These are phyloP conservation scores for human (Homo sapiens) DNA, from an alignment of 2,113 vertebrate species.

Conservation along the genomic window DNA sequence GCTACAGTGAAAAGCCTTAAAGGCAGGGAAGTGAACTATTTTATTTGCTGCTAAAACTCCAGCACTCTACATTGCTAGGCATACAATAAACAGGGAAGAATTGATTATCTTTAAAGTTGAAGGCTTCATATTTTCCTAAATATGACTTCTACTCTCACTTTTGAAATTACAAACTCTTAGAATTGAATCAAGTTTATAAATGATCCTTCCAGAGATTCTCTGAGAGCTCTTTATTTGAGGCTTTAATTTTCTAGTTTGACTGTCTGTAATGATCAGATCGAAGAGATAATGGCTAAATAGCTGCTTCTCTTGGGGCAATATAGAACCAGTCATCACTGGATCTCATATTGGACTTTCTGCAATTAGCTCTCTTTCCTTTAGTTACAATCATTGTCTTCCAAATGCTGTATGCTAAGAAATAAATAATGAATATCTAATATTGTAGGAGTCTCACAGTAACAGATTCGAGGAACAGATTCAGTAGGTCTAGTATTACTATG, in stretches of 20 bases:
- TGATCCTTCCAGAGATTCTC: background rate
- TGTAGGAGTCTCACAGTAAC: conserved; percentile 42
- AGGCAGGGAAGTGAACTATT: background rate
- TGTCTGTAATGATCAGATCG: conserved; percentile 25
- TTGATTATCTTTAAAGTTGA: background rate
- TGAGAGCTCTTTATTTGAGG: background rate
- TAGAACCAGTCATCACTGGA: background rate
- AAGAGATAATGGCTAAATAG: conserved; percentile 35
- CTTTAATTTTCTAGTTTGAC: conserved; percentile 44
- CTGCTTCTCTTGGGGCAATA: background rate
- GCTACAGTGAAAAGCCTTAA: background rate
- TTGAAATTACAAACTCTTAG: conserved; percentile 43
- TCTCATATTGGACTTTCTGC: conserved; percentile 44
- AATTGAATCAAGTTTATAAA: conserved; percentile 28
- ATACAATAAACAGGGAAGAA: background rate
- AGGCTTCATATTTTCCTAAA: conserved; percentile 2
- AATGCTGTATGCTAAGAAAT: conserved; percentile 57
- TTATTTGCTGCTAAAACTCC: background rate
- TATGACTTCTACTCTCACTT: background rate
- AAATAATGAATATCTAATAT: conserved; percentile 64
- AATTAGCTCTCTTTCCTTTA: conserved; percentile 61
- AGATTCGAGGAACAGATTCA: conserved; percentile 42
- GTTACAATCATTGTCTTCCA: conserved; percentile 53
- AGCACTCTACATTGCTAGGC: background rate
- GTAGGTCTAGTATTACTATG: conserved; percentile 35